Evolutionary conservation across 2,888 invertebrate genomes (phyloP).

Genomic region (Empis livida): DNA sequence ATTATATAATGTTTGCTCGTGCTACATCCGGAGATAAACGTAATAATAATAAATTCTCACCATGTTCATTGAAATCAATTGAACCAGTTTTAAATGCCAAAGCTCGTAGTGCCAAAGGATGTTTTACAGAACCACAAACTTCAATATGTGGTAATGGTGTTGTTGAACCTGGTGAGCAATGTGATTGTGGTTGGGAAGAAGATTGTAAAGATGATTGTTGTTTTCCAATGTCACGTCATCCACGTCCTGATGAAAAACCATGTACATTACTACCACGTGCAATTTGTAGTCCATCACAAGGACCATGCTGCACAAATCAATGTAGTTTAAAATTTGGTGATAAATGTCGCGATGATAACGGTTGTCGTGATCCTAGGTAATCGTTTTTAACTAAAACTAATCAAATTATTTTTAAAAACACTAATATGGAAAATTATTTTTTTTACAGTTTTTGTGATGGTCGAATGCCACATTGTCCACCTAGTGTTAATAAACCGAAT

Average conservation of each 20-base stretch:
- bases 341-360: conserved; percentile 86
- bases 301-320: conserved; percentile 86
- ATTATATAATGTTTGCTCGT: conserved; percentile 98
- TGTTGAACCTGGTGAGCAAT: conserved; percentile 92
- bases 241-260: conserved; percentile 64
- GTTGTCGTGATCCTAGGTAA: conserved; percentile 66
- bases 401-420: too few relatives aligned
- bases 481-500: conserved; percentile 82
- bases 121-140: conserved; percentile 85
- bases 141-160: conserved; percentile 98
- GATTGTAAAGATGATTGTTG: conserved; percentile 93
- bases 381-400: too few relatives aligned
- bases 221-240: conserved; percentile 73
- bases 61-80: conserved; percentile 84
- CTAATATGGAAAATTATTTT: too few relatives aligned
- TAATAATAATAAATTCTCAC: conserved; percentile 96
- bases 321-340: conserved; percentile 76
- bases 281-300: conserved; percentile 44
- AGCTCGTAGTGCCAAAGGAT: conserved; percentile 78
- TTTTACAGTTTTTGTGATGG: conserved; percentile 73
- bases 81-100: conserved; percentile 86
- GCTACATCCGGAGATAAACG: conserved; percentile 96
- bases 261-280: conserved; percentile 68
- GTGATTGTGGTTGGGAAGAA: conserved; percentile 98
- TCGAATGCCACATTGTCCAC: conserved; percentile 77